phyloP scores from a whole-genome alignment of 2,888 invertebrate species.

The Acleris sparsana region DNA sequence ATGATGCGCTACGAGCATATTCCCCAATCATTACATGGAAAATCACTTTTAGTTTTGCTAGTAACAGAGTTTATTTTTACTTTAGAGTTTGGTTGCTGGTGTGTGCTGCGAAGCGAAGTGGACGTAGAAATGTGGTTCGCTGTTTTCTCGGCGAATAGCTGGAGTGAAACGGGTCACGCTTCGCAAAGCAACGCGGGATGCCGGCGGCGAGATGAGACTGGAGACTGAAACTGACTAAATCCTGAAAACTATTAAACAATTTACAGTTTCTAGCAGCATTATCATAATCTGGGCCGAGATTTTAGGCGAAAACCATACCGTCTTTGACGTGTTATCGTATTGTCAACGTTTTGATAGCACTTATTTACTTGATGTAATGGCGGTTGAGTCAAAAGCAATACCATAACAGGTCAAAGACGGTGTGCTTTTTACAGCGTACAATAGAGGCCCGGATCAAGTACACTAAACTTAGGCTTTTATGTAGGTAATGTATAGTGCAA shows the following conservation, averaged over 20 bases:
- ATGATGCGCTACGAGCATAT: constrained; percentile 22
- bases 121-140: constrained; percentile 72
- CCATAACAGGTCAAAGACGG: too few species aligned
- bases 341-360: too few species aligned
- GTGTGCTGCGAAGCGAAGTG: constrained; percentile 70
- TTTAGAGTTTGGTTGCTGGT: constrained; percentile 42
- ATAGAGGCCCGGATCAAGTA: too few species aligned
- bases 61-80: constrained; percentile 55
- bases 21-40: constrained; percentile 40
- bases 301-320: too few species aligned
- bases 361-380: too few species aligned
- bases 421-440: too few species aligned
- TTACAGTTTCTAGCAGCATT: too few species aligned
- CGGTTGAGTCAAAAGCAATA: too few species aligned
- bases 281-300: too few species aligned
- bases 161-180: constrained; percentile 79
- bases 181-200: constrained; percentile 56
- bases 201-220: constrained; percentile 37
- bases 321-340: too few species aligned
- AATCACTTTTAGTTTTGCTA: constrained; percentile 70
- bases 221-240: neutral
- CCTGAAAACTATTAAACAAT: neutral
- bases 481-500: too few species aligned
- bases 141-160: constrained; percentile 77
- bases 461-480: too few species aligned